Percentiles rank a stretch among this genome's conserved stretches.
Conservation (phyloP, 2,113 vertebrate species). For the Sylvia atricapilla region DNA sequence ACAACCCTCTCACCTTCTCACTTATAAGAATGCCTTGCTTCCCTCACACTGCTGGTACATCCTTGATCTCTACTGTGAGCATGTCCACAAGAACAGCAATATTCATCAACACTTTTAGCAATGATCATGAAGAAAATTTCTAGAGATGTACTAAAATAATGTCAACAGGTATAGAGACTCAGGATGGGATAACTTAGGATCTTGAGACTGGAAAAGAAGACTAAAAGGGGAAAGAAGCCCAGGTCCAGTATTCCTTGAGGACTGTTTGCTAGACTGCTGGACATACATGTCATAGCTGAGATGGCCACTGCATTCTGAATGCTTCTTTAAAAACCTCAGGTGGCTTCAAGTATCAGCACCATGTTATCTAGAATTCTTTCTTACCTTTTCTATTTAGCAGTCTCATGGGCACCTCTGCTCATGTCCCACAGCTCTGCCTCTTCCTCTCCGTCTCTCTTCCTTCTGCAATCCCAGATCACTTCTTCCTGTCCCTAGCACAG, state of each 20-base stretch:
- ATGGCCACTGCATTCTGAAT: too few species aligned
- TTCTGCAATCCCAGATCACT: too few species aligned
- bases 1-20: accelerated
- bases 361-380: too few species aligned
- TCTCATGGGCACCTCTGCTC: too few species aligned
- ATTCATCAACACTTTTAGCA: background rate
- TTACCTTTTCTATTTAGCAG: too few species aligned
- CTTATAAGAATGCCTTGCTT: background rate
- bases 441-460: too few species aligned
- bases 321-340: too few species aligned
- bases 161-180: background rate
- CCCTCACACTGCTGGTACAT: accelerated
- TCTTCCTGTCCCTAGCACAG: too few species aligned
- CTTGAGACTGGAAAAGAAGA: background rate
- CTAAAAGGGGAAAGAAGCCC: background rate
- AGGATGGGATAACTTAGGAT: background rate
- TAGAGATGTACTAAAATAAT: background rate
- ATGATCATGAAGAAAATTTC: background rate
- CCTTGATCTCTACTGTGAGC: background rate
- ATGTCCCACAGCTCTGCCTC: too few species aligned
- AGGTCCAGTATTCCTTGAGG: background rate
- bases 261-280: background rate
- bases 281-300: too few species aligned
- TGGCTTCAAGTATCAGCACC: too few species aligned
- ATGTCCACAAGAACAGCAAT: background rate